These are phyloP conservation scores for Cataglyphis altisquamis DNA, from an alignment of 2,888 invertebrate species.

Conservation along the genomic window DNA sequence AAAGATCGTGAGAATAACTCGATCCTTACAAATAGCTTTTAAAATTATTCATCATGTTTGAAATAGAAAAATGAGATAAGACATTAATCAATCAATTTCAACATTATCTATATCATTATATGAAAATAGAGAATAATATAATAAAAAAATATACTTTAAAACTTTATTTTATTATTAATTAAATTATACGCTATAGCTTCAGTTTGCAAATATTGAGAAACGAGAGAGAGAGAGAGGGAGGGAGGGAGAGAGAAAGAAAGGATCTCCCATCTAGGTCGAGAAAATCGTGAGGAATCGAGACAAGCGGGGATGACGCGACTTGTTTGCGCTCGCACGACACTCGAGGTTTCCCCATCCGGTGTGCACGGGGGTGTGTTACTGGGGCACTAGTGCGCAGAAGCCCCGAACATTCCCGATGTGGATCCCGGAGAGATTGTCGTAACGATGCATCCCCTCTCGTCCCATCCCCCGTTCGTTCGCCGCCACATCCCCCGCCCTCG, in stretches of 20 bases:
- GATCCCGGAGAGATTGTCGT: constrained; percentile 71
- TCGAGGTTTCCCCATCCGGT: constrained; percentile 72
- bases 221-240: background rate
- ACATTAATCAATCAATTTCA: background rate
- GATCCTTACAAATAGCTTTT: background rate
- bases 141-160: background rate
- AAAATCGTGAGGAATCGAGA: constrained; percentile 7
- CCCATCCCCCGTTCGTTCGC: constrained; percentile 23
- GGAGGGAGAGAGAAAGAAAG: background rate
- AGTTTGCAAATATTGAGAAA: background rate
- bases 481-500: constrained; percentile 40
- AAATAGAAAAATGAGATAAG: background rate
- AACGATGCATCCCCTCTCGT: constrained; percentile 48
- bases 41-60: background rate
- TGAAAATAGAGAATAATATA: background rate
- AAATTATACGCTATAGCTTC: background rate
- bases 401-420: constrained; percentile 77
- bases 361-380: constrained; percentile 83
- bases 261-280: background rate
- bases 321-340: constrained; percentile 68
- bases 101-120: background rate
- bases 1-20: background rate
- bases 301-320: constrained; percentile 50
- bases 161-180: background rate
- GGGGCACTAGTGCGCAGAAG: constrained; percentile 85